Evolutionary conservation across 2,113 vertebrate genomes (phyloP).

Genomic region (Ranitomeya variabilis): DNA sequence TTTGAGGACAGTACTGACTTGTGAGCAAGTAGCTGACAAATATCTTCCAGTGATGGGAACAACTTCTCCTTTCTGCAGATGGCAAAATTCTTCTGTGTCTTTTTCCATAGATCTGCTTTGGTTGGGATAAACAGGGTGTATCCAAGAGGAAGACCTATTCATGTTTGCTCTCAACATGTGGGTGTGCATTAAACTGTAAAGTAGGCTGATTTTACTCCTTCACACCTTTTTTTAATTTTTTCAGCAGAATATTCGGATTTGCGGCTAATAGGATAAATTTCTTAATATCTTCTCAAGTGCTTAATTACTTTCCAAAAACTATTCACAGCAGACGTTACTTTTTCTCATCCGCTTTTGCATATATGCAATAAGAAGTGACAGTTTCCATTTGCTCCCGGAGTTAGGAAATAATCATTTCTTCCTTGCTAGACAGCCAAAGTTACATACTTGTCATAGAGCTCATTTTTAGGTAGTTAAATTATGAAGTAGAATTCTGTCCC

Average conservation of each 20-base stretch:
- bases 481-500: neutral
- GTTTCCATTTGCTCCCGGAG: neutral
- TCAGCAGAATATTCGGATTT: conserved; percentile 36
- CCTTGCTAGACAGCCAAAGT: neutral
- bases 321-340: neutral
- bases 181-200: neutral
- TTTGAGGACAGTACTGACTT: conserved; percentile 30
- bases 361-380: neutral
- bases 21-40: conserved; percentile 35
- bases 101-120: conserved; percentile 34
- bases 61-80: conserved; percentile 43
- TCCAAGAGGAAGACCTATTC: conserved; percentile 34
- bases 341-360: neutral
- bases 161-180: conserved; percentile 17
- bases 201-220: neutral
- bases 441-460: neutral
- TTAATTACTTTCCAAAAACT: conserved; percentile 7
- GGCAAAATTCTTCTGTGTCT: conserved; percentile 21
- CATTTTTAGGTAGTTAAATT: neutral
- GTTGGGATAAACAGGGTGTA: conserved; percentile 46
- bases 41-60: conserved; percentile 45
- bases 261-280: conserved; percentile 35
- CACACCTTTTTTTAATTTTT: neutral
- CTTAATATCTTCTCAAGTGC: conserved; percentile 26
- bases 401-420: conserved; percentile 26